Evolutionary conservation across 2,113 vertebrate genomes (phyloP).

Genomic region (Oreotrochilus melanogaster): DNA sequence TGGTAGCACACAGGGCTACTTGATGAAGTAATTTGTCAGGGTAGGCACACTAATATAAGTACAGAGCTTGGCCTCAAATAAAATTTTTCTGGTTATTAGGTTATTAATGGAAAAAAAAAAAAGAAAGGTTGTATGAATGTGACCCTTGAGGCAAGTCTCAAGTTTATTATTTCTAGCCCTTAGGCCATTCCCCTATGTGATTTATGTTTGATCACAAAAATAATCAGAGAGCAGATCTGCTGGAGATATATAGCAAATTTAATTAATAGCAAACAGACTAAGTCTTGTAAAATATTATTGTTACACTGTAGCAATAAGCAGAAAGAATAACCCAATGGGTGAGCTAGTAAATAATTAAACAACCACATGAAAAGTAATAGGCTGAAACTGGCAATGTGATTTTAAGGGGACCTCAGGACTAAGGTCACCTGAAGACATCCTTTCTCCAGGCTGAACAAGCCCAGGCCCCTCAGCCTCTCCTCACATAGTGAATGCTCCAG

Average conservation of each 20-base stretch:
- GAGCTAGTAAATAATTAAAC: background rate
- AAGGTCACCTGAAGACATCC: background rate
- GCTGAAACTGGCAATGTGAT: background rate
- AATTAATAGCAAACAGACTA: conserved; percentile 16
- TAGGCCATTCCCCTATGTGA: background rate
- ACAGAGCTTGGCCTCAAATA: background rate
- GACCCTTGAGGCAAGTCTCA: background rate
- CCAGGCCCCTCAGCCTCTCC: background rate
- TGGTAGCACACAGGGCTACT: background rate
- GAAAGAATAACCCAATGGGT: background rate
- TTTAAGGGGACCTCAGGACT: background rate
- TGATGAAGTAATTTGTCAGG: conserved; percentile 23
- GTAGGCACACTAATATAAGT: background rate
- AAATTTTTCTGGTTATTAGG: background rate
- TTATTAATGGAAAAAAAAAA: conserved; percentile 56
- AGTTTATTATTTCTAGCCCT: conserved; percentile 27
- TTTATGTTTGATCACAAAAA: conserved; percentile 27
- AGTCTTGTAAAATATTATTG: background rate
- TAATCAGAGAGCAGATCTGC: background rate
- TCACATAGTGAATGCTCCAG: background rate
- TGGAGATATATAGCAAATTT: background rate
- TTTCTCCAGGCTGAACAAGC: background rate
- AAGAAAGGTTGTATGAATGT: background rate
- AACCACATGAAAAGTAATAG: background rate
- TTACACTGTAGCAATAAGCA: background rate